A percentile compares a stretch with the other conserved stretches of the same genome.
Conservation (phyloP, 2,888 invertebrate species). For the Phyto melanocephala region DNA sequence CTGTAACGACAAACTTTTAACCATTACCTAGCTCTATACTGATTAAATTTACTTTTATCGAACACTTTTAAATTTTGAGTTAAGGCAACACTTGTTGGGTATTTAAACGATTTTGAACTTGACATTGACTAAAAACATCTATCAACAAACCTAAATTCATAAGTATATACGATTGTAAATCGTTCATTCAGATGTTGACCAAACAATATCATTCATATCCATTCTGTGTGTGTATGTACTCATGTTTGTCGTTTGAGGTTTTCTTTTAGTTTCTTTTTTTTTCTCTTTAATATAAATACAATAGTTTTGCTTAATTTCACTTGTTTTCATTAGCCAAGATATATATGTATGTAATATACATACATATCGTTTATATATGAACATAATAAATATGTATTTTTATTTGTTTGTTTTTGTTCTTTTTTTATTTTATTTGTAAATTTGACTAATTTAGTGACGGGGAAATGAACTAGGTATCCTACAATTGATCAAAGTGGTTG, state of each 20-base stretch:
- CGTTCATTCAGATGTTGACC: slow-evolving; percentile 11
- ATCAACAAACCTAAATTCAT: not conserved
- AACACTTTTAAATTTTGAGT: too few species aligned
- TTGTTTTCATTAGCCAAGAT: slow-evolving; percentile 52
- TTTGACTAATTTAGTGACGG: slow-evolving; percentile 42
- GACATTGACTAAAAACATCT: slow-evolving; percentile 42
- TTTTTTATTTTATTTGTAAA: slow-evolving; percentile 22
- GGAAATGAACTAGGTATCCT: slow-evolving; percentile 34
- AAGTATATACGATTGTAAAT: not conserved
- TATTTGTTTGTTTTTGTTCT: not conserved
- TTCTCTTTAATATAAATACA: not conserved
- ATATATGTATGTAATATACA: too few species aligned
- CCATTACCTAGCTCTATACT: too few species aligned
- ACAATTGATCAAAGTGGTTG: slow-evolving; percentile 45
- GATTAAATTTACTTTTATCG: too few species aligned
- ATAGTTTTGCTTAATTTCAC: slow-evolving; percentile 38
- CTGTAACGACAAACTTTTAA: too few species aligned
- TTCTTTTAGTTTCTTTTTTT: slow-evolving; percentile 14
- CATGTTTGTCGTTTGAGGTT: not conserved
- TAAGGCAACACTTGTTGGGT: slow-evolving; percentile 40
- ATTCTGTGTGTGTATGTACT: not conserved
- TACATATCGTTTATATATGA: too few species aligned
- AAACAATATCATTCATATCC: not conserved
- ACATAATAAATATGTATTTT: too few species aligned
- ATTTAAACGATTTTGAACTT: slow-evolving; percentile 52